Base-by-base conservation (phyloP, 2,888 invertebrate species). In the Eledone cirrhosa region DNA sequence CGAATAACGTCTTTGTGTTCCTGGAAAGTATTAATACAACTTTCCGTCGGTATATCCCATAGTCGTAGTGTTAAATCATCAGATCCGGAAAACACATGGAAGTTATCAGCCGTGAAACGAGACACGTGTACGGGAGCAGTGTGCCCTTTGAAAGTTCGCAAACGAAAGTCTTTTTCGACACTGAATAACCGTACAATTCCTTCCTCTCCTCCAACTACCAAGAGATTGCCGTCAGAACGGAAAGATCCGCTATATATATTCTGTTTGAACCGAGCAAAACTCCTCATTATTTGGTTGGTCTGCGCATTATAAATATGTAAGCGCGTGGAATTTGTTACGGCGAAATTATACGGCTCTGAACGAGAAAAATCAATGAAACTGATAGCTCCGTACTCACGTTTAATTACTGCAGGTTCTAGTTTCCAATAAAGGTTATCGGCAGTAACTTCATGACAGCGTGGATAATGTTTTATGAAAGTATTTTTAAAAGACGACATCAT, bases 21-120 rank as follows among this genome's bases (percentile, higher is more conserved):
- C 53, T 86, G 83, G 81, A 90, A 91, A 33, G 92, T 93, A 27
- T 93, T 90, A 31, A 96, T 86, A 86, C 94, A 93, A 82, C 94
- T 94, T 91, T 97, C 97, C 80, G 94, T 95, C 0, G 96, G 93
- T 86, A 98, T 95, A 88, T 98, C 98, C 97, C 97, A 98, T n/a
- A 97, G 87, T 82, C 93, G 93, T 8, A 95, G 94, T 11, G 94
- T 93, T 91, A 95, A 96, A 89, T 98, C 98, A 92, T 98, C 97
- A 3, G 97, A 95, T 89, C 95, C 97, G 85, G 97, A 96, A 2
- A 95, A 93, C 65, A 98, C 93, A 84, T 95, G 95, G 22, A 94
- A 91, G 88, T 95, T 94, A 87, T 95, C 95, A 48, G 94, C 92
- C 27, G 96, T 93, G 88, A 98, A 98, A 87, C 93, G 94, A 82